Evolutionary conservation across 2,888 invertebrate species (phyloP).

Genomic region (Diarsia rubi): DNA sequence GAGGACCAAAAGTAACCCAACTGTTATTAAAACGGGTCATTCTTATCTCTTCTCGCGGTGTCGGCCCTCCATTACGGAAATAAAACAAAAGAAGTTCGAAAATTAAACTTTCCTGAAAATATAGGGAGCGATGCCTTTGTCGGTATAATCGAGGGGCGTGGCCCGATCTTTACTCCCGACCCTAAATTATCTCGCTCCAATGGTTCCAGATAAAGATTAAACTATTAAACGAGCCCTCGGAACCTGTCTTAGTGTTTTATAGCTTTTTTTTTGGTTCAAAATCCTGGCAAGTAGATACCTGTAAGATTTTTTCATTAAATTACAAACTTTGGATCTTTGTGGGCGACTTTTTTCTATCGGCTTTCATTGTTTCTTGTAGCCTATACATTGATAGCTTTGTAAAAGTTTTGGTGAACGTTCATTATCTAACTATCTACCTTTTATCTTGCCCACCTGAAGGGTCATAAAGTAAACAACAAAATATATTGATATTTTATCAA

Average conservation of each 20-base stretch:
- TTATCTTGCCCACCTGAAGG: not conserved
- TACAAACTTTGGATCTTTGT: constrained; percentile 39
- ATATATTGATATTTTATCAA: constrained; percentile 19
- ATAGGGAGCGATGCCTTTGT: constrained; percentile 72
- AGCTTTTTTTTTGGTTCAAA: constrained; percentile 54
- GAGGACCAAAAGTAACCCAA: constrained; percentile 39
- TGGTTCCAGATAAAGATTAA: constrained; percentile 80
- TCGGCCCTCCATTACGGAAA: constrained; percentile 46
- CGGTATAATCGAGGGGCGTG: constrained; percentile 71
- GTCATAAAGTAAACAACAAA: not conserved
- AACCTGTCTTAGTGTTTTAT: constrained; percentile 59
- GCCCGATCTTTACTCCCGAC: constrained; percentile 71
- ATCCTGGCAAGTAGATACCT: constrained; percentile 16
- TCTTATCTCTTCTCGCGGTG: constrained; percentile 55
- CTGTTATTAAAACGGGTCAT: constrained; percentile 47
- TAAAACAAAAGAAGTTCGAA: constrained; percentile 75
- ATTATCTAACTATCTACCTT: constrained; percentile 9
- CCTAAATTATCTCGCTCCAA: constrained; percentile 78
- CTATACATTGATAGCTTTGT: constrained; percentile 17
- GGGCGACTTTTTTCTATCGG: constrained; percentile 25
- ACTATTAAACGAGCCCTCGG: constrained; percentile 71
- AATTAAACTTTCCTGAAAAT: constrained; percentile 75
- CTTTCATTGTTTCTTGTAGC: constrained; percentile 5
- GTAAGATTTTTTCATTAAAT: constrained; percentile 41
- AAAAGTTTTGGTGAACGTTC: constrained; percentile 14